Conservation (phyloP, 2,797 vertebrate species). For the Gila robusta region DNA sequence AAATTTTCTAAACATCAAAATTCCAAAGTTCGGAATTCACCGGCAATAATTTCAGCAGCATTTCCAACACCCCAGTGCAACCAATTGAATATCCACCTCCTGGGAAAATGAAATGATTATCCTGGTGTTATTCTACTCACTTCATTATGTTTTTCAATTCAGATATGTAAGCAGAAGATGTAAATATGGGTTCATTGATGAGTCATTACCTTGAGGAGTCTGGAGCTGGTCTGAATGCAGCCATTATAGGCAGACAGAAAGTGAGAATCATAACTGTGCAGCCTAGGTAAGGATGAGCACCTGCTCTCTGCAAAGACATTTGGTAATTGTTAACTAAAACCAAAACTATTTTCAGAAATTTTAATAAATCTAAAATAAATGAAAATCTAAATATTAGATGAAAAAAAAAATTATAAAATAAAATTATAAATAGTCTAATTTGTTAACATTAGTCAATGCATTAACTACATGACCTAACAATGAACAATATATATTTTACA, state of each 20-base stretch:
- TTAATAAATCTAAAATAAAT: background rate
- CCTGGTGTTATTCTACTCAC: background rate
- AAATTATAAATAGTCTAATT: background rate
- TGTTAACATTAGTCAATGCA: background rate
- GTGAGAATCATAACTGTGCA: slow-evolving; percentile 79
- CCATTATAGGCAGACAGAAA: slow-evolving; percentile 81
- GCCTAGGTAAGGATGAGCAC: slow-evolving; percentile 83
- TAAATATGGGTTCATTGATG: background rate
- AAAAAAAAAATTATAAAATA: background rate
- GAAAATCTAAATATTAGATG: background rate
- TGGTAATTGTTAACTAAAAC: background rate
- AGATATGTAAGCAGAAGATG: background rate
- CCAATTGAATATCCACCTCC: slow-evolving; percentile 86
- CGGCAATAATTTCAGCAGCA: slow-evolving; percentile 82
- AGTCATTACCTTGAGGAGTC: slow-evolving; percentile 79
- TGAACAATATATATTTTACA: background rate
- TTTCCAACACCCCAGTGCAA: slow-evolving; percentile 82
- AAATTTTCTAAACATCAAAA: background rate
- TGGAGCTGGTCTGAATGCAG: slow-evolving; percentile 79
- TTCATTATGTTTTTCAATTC: background rate
- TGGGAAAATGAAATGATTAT: slow-evolving; percentile 56
- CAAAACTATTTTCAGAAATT: background rate
- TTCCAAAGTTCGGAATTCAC: slow-evolving; percentile 65
- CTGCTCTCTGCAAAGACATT: slow-evolving; percentile 75
- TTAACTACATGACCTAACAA: background rate